Percentiles rank a stretch among this genome's conserved stretches.
phyloP scores from a whole-genome alignment of 2,797 vertebrate genomes.

The Eutrigla gurnardus region DNA sequence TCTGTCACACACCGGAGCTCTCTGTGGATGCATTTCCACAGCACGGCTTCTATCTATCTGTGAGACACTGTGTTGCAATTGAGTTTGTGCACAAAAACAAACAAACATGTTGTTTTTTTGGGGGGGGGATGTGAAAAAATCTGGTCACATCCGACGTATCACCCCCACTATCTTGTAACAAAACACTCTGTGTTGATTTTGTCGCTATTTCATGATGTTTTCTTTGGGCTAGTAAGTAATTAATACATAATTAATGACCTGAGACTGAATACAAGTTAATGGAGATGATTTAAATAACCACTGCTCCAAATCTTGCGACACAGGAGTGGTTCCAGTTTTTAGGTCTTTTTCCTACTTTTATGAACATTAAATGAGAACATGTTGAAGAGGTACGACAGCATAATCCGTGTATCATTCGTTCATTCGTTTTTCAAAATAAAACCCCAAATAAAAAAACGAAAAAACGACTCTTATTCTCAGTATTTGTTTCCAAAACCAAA shows the following conservation, averaged over 20 bases:
- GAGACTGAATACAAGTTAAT: constrained; percentile 10
- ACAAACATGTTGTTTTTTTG: background rate
- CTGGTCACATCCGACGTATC: background rate
- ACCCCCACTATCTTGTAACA: background rate
- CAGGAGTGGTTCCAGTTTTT: background rate
- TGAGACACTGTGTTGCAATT: constrained; percentile 4
- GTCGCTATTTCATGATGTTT: background rate
- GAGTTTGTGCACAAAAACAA: background rate
- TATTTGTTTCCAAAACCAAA: too few species aligned
- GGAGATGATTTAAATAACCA: constrained; percentile 1
- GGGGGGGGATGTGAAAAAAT: background rate
- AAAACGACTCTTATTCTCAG: too few species aligned
- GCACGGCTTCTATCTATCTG: constrained; percentile 23
- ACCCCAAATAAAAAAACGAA: too few species aligned
- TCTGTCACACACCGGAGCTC: constrained; percentile 42
- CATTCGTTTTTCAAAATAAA: too few species aligned
- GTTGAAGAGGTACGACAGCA: background rate
- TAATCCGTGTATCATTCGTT: too few species aligned
- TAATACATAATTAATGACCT: constrained; percentile 16
- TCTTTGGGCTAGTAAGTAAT: background rate
- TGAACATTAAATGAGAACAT: background rate
- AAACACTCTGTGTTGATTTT: background rate
- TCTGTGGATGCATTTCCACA: constrained; percentile 21
- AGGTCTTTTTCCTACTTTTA: background rate
- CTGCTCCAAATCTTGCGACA: background rate